Evolutionary conservation across 2,113 vertebrate species (phyloP), one percentile per base, ranked within the genome.

Genomic region (Barnardius zonarius): DNA sequence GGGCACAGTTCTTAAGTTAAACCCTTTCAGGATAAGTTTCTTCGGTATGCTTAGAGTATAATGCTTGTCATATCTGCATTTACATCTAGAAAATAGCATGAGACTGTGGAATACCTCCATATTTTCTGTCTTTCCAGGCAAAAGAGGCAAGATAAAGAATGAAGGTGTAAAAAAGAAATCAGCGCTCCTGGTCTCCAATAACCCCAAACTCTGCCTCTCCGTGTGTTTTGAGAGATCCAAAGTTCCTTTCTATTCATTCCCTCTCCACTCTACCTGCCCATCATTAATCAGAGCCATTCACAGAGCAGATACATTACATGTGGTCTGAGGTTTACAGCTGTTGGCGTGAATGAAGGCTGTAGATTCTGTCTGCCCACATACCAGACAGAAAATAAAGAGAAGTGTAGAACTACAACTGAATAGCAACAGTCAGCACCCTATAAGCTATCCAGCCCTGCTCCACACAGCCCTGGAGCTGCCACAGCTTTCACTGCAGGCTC

Each of bases 311-410:
- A 20, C 6, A 33, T 76, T 86, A 44, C 66, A 61, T 35, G 66
- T 49, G 81, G 43, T 72, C 91, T 82, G 83, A 91, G 88, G 52
- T 66, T 88, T 91, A 31, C 70, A 61, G 86, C 77, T 84, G 63
- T 7, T 90, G 86, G 73, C 13, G 2, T 84, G 63, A 87, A 76
- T 43, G 52, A 39, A 59, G 92, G 52, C 6, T 39, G 83, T 11
- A 57, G 75, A 57, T 57, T 68, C 64, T 88, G 90, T 61, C 62
- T 89, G 54, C 81, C 74, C 30, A 4, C 85, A 93, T 49, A 44
- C 49, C 73, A 93, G 79, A 83, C 70, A 46, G 82, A 78, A 94
- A 72, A 92, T 10, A 92, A 80, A 91, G 85, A 75, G 35, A 80
- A 69, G 68, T 35, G 62, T 2, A 2, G 61, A 75, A 75, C 22